Conservation (phyloP, 1,140 invertebrate species). For the Harlomillsia oculata region DNA sequence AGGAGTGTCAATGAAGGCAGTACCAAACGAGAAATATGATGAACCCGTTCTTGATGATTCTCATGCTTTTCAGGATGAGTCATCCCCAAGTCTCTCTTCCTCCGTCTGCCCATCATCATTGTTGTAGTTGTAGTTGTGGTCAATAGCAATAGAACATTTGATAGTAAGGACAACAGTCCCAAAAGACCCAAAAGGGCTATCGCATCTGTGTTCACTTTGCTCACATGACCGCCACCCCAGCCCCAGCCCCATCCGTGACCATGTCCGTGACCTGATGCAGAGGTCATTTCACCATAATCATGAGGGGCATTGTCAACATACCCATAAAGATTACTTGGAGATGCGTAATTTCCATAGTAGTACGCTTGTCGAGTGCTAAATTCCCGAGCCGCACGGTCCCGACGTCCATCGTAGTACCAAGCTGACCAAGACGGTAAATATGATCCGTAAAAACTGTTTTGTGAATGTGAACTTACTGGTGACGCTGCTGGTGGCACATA, state of each 20-base stretch:
- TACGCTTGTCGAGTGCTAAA: conserved; percentile 5
- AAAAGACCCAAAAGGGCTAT: conserved; percentile 16
- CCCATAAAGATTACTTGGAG: not conserved
- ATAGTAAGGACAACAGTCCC: conserved; percentile 12
- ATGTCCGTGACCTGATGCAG: not conserved
- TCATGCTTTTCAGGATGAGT: not conserved
- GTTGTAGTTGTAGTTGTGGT: conserved; percentile 17
- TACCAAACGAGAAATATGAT: not conserved
- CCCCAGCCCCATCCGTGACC: not conserved
- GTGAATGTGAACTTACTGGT: not conserved
- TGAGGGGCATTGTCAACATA: not conserved
- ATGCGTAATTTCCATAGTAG: not conserved
- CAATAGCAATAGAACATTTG: conserved; percentile 14
- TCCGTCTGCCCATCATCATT: not conserved
- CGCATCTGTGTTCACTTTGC: conserved; percentile 22
- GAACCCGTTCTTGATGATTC: not conserved
- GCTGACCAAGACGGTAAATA: not conserved
- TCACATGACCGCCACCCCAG: conserved; percentile 2
- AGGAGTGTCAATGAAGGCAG: conserved; percentile 12
- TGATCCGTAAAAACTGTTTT: not conserved
- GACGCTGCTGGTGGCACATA: not conserved
- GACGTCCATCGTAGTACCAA: not conserved
- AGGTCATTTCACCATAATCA: not conserved
- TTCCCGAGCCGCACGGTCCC: not conserved
- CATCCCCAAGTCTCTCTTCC: not conserved